Conservation (phyloP, 2,888 invertebrate species). For the Latrodectus hesperus region DNA sequence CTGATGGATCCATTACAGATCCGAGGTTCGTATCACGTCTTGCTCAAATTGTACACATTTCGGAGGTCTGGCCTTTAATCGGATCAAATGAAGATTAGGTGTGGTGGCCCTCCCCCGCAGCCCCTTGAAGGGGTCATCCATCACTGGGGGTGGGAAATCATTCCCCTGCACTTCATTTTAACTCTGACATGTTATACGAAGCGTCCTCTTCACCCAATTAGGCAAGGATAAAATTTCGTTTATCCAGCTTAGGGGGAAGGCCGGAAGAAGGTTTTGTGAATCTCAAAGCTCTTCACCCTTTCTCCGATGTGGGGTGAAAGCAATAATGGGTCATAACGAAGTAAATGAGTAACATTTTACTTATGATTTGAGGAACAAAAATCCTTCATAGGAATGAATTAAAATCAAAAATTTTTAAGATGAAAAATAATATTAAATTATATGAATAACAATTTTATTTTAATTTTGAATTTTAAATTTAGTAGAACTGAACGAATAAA, state of each 20-base stretch:
- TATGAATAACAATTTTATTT: no score
- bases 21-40: constrained; percentile 40
- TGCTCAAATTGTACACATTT: constrained; percentile 61
- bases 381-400: no score
- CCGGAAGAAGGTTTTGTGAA: neutral
- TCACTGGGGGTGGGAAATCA: constrained; percentile 46
- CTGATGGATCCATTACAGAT: constrained; percentile 57
- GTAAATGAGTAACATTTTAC: no score
- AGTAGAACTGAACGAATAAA: no score
- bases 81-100: constrained; percentile 68
- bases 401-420: no score
- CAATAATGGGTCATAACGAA: no score
- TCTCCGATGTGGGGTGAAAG: no score
- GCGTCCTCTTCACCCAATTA: constrained; percentile 63
- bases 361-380: no score
- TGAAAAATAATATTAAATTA: no score
- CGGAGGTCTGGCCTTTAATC: constrained; percentile 58
- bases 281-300: no score
- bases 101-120: constrained; percentile 26
- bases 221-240: constrained; percentile 67
- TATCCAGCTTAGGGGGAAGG: constrained; percentile 38
- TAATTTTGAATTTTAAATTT: no score
- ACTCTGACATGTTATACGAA: constrained; percentile 61
- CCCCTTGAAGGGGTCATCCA: constrained; percentile 54
- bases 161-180: constrained; percentile 61